A percentile compares a stretch with the other conserved stretches of the same genome.
Conservation (phyloP, 2,113 vertebrate species). For the Phalacrocorax brasilianus region DNA sequence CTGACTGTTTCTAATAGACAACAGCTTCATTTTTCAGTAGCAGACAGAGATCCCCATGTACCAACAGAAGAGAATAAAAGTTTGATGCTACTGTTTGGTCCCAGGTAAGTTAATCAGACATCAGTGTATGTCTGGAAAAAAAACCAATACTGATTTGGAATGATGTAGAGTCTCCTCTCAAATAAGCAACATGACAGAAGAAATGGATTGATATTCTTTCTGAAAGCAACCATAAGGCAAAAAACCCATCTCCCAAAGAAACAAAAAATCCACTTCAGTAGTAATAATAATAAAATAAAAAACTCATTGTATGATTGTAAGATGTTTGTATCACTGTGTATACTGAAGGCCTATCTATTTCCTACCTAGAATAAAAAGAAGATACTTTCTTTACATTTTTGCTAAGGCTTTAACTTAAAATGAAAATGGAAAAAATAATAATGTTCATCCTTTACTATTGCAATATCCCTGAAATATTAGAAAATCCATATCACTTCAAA, state of each 20-base stretch:
- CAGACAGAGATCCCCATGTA: background rate
- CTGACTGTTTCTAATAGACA: background rate
- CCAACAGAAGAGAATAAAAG: background rate
- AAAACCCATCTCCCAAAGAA: background rate
- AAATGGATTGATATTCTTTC: background rate
- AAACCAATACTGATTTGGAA: background rate
- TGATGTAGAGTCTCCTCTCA: background rate
- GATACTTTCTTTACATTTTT: background rate
- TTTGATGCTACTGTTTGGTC: background rate
- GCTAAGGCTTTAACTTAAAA: background rate
- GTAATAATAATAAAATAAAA: background rate
- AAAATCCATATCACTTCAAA: background rate
- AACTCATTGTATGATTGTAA: background rate
- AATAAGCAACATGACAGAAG: background rate
- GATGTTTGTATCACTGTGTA: background rate
- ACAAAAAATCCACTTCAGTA: background rate
- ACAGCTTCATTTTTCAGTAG: background rate
- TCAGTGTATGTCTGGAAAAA: accelerated
- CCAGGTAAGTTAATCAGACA: background rate
- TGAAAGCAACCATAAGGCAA: background rate
- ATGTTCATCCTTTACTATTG: background rate
- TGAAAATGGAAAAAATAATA: background rate
- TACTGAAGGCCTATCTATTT: background rate
- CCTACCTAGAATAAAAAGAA: background rate
- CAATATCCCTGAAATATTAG: background rate